Percentiles rank a stretch among this genome's conserved stretches.
phyloP scores from a whole-genome alignment of 2,113 vertebrate genomes.

The Serinus canaria region DNA sequence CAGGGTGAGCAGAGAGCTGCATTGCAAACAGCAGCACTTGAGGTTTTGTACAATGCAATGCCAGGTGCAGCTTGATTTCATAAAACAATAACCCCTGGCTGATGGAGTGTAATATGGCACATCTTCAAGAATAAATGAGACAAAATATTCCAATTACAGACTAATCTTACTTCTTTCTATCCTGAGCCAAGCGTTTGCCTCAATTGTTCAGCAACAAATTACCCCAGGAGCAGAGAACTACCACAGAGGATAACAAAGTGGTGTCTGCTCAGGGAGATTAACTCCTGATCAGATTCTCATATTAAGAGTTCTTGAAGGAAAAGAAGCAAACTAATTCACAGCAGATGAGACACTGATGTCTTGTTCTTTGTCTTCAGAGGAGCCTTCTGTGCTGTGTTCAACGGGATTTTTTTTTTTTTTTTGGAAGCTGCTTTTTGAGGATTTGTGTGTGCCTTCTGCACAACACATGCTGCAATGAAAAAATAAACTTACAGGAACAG shows the following conservation, averaged over 20 bases:
- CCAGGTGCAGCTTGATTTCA: conserved; percentile 68
- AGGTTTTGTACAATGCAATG: neutral
- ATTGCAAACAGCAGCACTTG: neutral
- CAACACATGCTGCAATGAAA: conserved; percentile 18
- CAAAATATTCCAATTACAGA: conserved; percentile 76
- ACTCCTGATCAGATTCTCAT: neutral
- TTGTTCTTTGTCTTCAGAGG: conserved; percentile 47
- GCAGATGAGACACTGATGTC: conserved; percentile 46
- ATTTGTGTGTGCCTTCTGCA: conserved; percentile 6
- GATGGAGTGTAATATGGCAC: conserved; percentile 72
- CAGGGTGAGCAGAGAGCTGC: neutral
- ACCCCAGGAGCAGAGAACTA: conserved; percentile 34
- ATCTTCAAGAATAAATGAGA: conserved; percentile 79
- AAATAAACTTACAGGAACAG: neutral
- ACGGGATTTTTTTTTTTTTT: neutral
- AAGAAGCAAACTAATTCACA: conserved; percentile 38
- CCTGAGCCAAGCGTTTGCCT: conserved; percentile 69
- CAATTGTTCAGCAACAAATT: conserved; percentile 69
- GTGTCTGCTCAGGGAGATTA: conserved; percentile 16
- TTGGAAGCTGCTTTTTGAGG: conserved; percentile 29
- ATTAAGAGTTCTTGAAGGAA: conserved; percentile 1
- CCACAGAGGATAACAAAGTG: neutral
- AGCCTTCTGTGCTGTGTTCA: conserved; percentile 19
- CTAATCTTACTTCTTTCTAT: conserved; percentile 56
- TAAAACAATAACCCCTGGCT: conserved; percentile 71